A percentile compares a stretch with the other conserved stretches of the same genome.
Evolutionary conservation across 2,113 vertebrate genomes (phyloP).

Genomic region (Sceloporus tristichus): DNA sequence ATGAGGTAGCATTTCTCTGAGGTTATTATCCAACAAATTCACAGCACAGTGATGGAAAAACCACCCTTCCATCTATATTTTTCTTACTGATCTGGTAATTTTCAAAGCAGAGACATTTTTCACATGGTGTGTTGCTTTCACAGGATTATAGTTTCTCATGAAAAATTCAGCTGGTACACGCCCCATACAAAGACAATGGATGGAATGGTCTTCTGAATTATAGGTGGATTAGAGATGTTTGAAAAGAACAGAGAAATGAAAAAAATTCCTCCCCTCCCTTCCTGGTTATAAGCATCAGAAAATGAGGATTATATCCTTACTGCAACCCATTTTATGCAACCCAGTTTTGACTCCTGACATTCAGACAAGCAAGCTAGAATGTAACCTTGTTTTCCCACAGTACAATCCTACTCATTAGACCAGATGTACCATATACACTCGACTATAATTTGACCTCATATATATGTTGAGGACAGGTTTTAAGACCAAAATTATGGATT

Average conservation of each 20-base stretch:
- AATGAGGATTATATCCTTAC: too few relatives aligned
- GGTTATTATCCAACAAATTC: not conserved
- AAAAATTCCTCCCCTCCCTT: not conserved
- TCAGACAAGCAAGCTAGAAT: too few relatives aligned
- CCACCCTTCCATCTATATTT: not conserved
- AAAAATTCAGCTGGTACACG: not conserved
- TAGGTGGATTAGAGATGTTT: not conserved
- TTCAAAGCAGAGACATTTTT: not conserved
- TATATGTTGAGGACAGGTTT: too few relatives aligned
- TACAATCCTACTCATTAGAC: too few relatives aligned
- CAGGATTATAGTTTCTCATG: not conserved
- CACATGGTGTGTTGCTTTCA: not conserved
- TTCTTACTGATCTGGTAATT: not conserved
- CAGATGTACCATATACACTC: too few relatives aligned
- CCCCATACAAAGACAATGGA: not conserved
- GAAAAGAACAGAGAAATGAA: not conserved
- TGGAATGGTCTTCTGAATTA: slow-evolving; percentile 2
- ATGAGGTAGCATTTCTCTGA: not conserved
- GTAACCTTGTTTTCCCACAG: too few relatives aligned
- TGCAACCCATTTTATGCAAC: too few relatives aligned
- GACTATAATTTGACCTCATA: too few relatives aligned
- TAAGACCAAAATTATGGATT: too few relatives aligned
- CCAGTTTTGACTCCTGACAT: too few relatives aligned
- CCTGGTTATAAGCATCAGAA: not conserved
- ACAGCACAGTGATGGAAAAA: not conserved